Percentiles rank a stretch among this genome's conserved stretches.
Conservation (phyloP, 2,797 vertebrate genomes). For the Xyrichtys novacula region DNA sequence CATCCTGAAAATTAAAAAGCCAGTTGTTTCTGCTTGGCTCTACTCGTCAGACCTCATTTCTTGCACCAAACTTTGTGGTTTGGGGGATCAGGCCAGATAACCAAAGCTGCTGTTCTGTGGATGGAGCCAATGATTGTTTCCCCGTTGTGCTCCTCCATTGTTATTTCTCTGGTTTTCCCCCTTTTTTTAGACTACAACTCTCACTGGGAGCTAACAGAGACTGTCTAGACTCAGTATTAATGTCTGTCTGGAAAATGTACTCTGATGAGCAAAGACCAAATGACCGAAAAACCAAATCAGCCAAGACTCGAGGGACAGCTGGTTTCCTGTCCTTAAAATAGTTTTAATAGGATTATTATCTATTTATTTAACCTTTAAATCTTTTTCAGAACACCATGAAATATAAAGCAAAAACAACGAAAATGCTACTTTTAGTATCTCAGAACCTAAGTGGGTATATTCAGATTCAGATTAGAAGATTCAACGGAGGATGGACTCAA, state of each 20-base stretch:
- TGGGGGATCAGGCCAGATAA: slow-evolving; percentile 36
- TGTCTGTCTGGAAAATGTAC: slow-evolving; percentile 46
- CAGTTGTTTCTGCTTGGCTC: slow-evolving; percentile 27
- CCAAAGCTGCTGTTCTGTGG: slow-evolving; percentile 29
- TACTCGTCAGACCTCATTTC: slow-evolving; percentile 21
- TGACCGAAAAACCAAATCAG: slow-evolving; percentile 13
- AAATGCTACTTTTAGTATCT: no score
- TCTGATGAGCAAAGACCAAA: slow-evolving; percentile 16
- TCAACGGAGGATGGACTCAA: no score
- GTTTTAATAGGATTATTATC: background rate
- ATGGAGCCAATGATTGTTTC: slow-evolving; percentile 35
- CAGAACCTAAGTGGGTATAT: no score
- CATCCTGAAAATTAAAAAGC: slow-evolving; percentile 15
- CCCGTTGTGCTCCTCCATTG: slow-evolving; percentile 32
- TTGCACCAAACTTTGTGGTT: slow-evolving; percentile 28
- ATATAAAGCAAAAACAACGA: no score
- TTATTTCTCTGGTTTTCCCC: slow-evolving; percentile 40
- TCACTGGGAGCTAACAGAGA: slow-evolving; percentile 16
- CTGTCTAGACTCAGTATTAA: slow-evolving; percentile 49
- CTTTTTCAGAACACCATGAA: no score
- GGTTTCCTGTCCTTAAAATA: background rate
- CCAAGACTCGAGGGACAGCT: slow-evolving; percentile 3
- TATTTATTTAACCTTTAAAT: background rate
- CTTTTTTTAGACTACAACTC: slow-evolving; percentile 19
- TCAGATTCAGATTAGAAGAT: no score